Evolutionary conservation across 1,140 invertebrate genomes (phyloP), one percentile per base, ranked within the genome.

Genomic region (Portunus trituberculatus): DNA sequence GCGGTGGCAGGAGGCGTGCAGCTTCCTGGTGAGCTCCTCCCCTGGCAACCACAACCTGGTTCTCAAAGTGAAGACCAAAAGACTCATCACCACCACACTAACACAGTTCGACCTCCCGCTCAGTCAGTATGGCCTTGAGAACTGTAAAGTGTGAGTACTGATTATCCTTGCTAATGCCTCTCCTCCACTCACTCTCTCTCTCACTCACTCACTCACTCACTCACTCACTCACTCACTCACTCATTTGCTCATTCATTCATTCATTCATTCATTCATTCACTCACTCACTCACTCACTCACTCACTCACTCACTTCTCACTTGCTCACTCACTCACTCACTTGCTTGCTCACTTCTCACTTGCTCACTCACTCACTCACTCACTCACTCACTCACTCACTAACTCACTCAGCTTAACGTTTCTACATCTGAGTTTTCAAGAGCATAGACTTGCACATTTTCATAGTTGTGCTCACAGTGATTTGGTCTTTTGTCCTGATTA

Each of bases 11-110:
- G 97, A 97, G 94, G 97, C 97, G 91, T 97, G 97, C 48, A 97
- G 97, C 48, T 97, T 97, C 95, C 96, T 97, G 82, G 97, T 97
- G 20, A 97, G 97, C 84, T 96, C 97, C 32, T 96, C 97, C 76
- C 97, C 97, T 14, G 97, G 97, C 14, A 46, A 91, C 91, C 97
- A 97, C 91, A 97, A 97, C 96, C 97, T 97, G 39, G 95, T 96
- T 16, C 96, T 97, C 92, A 97, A 97, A 95, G 96, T 97, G 45
- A 97, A 97, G 96, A 97, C 97, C 76, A 97, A 97, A 96, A 96
- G 97, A 86, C 96, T 97, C 82, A 97, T 97, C 95, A 97, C 97
- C 83, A 97, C 97, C 25, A 97, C 97, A 2, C 94, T 97, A 48
- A 97, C 97, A 20, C 97, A 97, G 76, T 97, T 97, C 96, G 97